Percentiles rank a stretch among this genome's conserved stretches.
These are phyloP conservation scores for Temnothorax ravouxi DNA, from an alignment of 2,888 invertebrate genomes.

Conservation along the genomic window DNA sequence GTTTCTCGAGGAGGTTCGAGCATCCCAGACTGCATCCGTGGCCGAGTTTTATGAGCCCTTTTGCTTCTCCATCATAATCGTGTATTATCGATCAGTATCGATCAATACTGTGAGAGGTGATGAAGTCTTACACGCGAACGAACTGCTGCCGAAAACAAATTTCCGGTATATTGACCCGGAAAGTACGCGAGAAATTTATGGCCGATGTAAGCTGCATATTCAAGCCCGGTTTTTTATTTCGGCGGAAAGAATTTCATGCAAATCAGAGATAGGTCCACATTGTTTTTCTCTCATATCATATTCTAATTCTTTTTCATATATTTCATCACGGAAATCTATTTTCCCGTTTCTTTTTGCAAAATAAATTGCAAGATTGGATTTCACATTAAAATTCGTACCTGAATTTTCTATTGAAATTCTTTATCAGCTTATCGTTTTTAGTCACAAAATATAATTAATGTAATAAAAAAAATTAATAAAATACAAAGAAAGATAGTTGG, in stretches of 20 bases:
- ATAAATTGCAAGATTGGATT: not conserved
- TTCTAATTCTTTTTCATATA: slow-evolving; percentile 41
- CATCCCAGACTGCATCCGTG: slow-evolving; percentile 1
- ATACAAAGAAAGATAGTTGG: not conserved
- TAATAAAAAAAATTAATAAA: not conserved
- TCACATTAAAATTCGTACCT: not conserved
- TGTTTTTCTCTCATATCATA: slow-evolving; percentile 35
- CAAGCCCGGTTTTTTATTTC: slow-evolving; percentile 41
- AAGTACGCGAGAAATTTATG: slow-evolving; percentile 52
- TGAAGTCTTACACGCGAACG: slow-evolving; percentile 32
- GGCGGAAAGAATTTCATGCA: slow-evolving; percentile 37
- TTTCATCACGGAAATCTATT: slow-evolving; percentile 35
- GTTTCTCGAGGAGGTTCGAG: slow-evolving; percentile 38
- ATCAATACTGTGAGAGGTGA: slow-evolving; percentile 38
- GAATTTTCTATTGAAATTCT: slow-evolving; percentile 11
- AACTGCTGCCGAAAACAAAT: slow-evolving; percentile 49
- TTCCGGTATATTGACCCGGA: slow-evolving; percentile 52
- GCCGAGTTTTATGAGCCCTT: slow-evolving; percentile 43
- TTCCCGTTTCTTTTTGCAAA: not conserved
- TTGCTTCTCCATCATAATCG: slow-evolving; percentile 46
- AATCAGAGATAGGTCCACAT: slow-evolving; percentile 38
- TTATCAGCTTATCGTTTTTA: not conserved
- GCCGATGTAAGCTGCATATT: slow-evolving; percentile 51
- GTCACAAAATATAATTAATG: not conserved
- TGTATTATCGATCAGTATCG: slow-evolving; percentile 55